Evolutionary conservation across 2,888 invertebrate species (phyloP), one percentile per base, ranked within the genome.

Genomic region (Epirrhoe alternata): DNA sequence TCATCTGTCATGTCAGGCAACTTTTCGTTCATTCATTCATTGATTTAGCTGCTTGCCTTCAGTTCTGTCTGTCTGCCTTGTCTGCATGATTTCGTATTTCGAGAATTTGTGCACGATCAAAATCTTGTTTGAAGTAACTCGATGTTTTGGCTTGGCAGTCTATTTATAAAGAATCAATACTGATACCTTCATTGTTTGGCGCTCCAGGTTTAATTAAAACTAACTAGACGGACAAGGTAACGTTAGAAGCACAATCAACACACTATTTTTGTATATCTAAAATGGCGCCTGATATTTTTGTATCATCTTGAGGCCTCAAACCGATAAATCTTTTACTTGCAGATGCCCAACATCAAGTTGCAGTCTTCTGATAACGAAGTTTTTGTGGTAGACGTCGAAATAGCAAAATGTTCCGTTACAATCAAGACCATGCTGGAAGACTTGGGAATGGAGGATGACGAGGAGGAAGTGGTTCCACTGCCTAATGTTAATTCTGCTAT

Each of bases 401-500:
- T 99, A 67, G 99, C 99, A 53, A 98, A 98, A 94, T 98, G 98
- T 88, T 99, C 99, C 0, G 98, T 98, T 14, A 99, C 99, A 0
- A 99, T 99, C 76, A 99, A 99, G 92, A 99, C 99, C 4, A 99
- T 99, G 98, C 94, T 99, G 77, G 99, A 99, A 92, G 97, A 98
- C 91, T 94, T 97, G 68, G 97, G 97, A 12, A 96, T 97, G 96
- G 98, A 98, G 80, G 97, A 97, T 54, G 97, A 98, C 66, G 98
- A 98, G 74, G 98, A 98, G 82, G 98, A 98, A 88, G 96, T 98
- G 4, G 98, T 99, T 0, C 99, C 99, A 0, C 90, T 99, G 61
- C 99, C 99, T 0, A 99, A 99, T 85, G 99, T 99, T 0, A 99
- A 98, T 86, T 98, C 99, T 0, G 97, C 98, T 33, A 99, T 99